These are phyloP conservation scores for Anisognathus igniventris DNA, from an alignment of 2,797 vertebrate species.

Conservation along the genomic window DNA sequence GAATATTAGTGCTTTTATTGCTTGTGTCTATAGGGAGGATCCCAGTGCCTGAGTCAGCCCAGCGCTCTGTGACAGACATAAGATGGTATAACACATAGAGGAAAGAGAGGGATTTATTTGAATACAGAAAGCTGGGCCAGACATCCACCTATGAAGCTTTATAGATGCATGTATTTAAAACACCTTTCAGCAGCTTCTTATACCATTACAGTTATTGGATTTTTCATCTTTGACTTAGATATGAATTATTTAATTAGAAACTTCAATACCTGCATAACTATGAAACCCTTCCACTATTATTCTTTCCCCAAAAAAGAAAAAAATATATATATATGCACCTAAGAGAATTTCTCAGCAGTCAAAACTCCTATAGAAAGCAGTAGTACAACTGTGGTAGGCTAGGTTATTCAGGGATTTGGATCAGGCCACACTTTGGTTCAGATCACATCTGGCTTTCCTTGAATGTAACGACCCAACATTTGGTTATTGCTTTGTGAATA, in stretches of 20 bases:
- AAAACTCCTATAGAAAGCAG: neutral
- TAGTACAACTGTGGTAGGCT: neutral
- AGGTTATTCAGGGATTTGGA: neutral
- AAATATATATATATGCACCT: neutral
- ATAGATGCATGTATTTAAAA: constrained; percentile 40
- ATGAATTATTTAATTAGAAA: constrained; percentile 51
- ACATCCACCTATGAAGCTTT: constrained; percentile 10
- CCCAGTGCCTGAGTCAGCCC: neutral
- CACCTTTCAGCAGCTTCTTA: constrained; percentile 27
- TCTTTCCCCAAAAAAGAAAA: neutral
- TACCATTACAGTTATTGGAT: constrained; percentile 23
- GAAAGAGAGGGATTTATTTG: neutral
- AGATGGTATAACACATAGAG: neutral
- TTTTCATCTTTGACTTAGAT: constrained; percentile 42
- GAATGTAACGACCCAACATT: neutral
- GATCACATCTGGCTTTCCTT: neutral
- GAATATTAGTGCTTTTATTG: neutral
- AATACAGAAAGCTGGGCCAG: neutral
- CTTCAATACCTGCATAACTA: neutral
- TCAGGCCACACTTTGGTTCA: neutral
- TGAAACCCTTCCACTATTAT: neutral
- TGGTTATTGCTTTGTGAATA: neutral
- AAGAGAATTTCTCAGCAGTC: neutral
- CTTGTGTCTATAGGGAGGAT: neutral
- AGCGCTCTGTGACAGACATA: neutral